Conservation (phyloP, 2,113 vertebrate genomes). For the Arvicanthis niloticus region DNA sequence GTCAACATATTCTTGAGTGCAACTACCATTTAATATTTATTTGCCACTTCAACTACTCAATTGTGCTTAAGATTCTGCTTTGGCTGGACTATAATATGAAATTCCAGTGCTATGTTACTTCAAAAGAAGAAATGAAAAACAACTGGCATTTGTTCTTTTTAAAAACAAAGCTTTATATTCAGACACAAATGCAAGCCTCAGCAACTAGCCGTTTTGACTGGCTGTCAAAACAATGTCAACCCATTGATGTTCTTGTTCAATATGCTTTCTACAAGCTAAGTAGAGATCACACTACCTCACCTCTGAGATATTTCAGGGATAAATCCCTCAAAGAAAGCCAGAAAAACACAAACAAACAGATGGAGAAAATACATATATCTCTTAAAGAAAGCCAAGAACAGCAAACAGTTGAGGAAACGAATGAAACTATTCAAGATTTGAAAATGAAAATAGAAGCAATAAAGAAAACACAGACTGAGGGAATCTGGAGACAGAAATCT, state of each 20-base stretch:
- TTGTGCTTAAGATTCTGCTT: conserved; percentile 36
- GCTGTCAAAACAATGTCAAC: conserved; percentile 42
- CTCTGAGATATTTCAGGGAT: neutral
- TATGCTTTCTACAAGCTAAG: conserved; percentile 45
- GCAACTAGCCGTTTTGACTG: neutral
- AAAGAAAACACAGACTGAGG: neutral
- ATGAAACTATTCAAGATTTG: neutral
- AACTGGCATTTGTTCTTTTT: conserved; percentile 32
- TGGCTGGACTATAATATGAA: neutral
- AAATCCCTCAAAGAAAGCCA: neutral
- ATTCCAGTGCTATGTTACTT: conserved; percentile 44
- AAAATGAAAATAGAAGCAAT: neutral
- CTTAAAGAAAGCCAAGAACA: neutral
- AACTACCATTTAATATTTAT: conserved; percentile 30
- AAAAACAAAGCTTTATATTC: conserved; percentile 39
- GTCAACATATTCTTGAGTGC: neutral
- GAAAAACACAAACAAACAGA: neutral
- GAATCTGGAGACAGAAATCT: neutral
- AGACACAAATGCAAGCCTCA: conserved; percentile 5
- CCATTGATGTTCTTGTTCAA: conserved; percentile 64
- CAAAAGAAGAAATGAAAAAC: conserved; percentile 37
- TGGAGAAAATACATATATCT: neutral
- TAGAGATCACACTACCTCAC: conserved; percentile 22
- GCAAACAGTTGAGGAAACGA: neutral
- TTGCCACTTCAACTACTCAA: neutral